These are phyloP conservation scores for Sitophilus oryzae DNA, from an alignment of 1,140 invertebrate species.

Conservation along the genomic window DNA sequence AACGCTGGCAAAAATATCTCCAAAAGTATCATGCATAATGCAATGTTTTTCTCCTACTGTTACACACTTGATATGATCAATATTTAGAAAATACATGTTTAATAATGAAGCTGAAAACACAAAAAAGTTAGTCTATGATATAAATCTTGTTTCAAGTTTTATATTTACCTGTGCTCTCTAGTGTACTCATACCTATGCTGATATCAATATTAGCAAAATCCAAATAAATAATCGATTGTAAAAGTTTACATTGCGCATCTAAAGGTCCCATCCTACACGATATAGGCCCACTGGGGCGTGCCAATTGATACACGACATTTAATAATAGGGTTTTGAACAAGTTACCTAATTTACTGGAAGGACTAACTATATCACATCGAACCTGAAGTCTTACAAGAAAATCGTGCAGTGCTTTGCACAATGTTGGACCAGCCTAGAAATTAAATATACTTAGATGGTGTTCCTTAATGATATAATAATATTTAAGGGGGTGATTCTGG, in stretches of 20 bases:
- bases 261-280: conserved; percentile 67
- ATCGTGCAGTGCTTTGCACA: conserved; percentile 67
- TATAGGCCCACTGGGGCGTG: conserved; percentile 64
- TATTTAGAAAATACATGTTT: conserved; percentile 54
- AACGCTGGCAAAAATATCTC: conserved; percentile 62
- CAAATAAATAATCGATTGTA: conserved; percentile 60
- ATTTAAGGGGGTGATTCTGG: too few relatives aligned
- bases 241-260: conserved; percentile 72
- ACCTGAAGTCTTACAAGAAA: conserved; percentile 64
- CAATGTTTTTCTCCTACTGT: conserved; percentile 44
- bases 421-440: conserved; percentile 69
- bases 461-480: background rate
- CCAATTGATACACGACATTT: conserved; percentile 64
- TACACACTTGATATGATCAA: conserved; percentile 52
- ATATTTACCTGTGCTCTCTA: conserved; percentile 61
- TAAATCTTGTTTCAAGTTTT: conserved; percentile 2
- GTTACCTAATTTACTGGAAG: conserved; percentile 51
- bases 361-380: conserved; percentile 59
- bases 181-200: conserved; percentile 65
- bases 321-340: conserved; percentile 64
- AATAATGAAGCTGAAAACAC: conserved; percentile 48
- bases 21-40: conserved; percentile 47
- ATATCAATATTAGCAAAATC: conserved; percentile 64
- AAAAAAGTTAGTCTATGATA: background rate
- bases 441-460: conserved; percentile 1